Evolutionary conservation across 2,113 vertebrate species (phyloP).

Genomic region (Coracopsis vasa): DNA sequence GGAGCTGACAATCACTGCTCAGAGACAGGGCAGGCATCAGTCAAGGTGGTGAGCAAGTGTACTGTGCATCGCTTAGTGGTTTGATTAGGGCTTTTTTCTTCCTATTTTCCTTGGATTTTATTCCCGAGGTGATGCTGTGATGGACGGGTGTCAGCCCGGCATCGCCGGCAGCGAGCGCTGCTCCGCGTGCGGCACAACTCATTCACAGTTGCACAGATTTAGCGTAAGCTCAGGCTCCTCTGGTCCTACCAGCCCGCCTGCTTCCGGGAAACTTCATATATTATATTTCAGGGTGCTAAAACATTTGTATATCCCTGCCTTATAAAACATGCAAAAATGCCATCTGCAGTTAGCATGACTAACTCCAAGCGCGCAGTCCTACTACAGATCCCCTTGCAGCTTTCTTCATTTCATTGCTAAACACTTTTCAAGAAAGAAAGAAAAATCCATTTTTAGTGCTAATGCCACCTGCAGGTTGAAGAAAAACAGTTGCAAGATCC

Average conservation of each 20-base stretch:
- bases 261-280: slow-evolving; percentile 41
- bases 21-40: too few species aligned
- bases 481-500: slow-evolving; percentile 71
- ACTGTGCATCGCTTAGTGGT: too few species aligned
- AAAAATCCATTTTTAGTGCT: slow-evolving; percentile 80
- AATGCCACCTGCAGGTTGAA: slow-evolving; percentile 84
- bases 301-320: slow-evolving; percentile 74
- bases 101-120: too few species aligned
- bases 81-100: too few species aligned
- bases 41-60: too few species aligned
- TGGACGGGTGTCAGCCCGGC: background rate
- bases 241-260: slow-evolving; percentile 16
- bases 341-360: slow-evolving; percentile 81
- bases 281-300: slow-evolving; percentile 57
- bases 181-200: background rate
- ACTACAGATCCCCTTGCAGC: slow-evolving; percentile 73
- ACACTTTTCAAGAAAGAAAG: slow-evolving; percentile 76
- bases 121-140: rapidly evolving
- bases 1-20: too few species aligned
- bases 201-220: slow-evolving; percentile 9
- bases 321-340: slow-evolving; percentile 84
- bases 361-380: slow-evolving; percentile 75
- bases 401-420: slow-evolving; percentile 72
- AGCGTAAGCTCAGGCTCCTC: background rate
- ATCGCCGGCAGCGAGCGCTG: rapidly evolving